These are phyloP conservation scores for Drosophila repleta DNA, from an alignment of 1,140 invertebrate genomes.

Conservation along the genomic window DNA sequence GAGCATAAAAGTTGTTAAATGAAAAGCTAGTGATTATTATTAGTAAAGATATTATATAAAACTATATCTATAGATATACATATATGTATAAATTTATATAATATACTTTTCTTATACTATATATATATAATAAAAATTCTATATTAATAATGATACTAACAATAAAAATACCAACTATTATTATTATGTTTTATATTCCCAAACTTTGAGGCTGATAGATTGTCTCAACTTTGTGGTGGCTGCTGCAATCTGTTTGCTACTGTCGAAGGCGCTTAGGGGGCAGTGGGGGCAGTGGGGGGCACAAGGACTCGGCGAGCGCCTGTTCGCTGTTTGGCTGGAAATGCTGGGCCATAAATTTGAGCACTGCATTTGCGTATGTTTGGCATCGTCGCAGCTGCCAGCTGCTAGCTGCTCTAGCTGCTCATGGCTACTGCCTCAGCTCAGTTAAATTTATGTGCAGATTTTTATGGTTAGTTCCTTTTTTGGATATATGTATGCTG, in stretches of 20 bases:
- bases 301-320: background rate
- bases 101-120: too few relatives aligned
- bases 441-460: slow-evolving; percentile 61
- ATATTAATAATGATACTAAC: background rate
- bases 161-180: too few relatives aligned
- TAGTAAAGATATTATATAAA: too few relatives aligned
- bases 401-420: slow-evolving; percentile 15
- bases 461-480: slow-evolving; percentile 71
- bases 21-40: too few relatives aligned
- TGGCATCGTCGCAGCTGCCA: slow-evolving; percentile 41
- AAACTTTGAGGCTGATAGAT: slow-evolving; percentile 7
- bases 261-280: slow-evolving; percentile 44
- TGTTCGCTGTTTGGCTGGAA: background rate
- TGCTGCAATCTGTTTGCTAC: slow-evolving; percentile 68
- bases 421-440: slow-evolving; percentile 36
- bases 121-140: background rate
- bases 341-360: slow-evolving; percentile 31
- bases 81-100: too few relatives aligned
- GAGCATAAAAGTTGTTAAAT: too few relatives aligned
- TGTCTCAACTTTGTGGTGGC: slow-evolving; percentile 17
- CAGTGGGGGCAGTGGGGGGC: background rate
- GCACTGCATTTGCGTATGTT: slow-evolving; percentile 71
- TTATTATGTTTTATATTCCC: too few relatives aligned
- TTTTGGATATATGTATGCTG: slow-evolving; percentile 14
- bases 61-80: too few relatives aligned